Percentiles rank a stretch among this genome's conserved stretches.
phyloP scores from a whole-genome alignment of 2,888 invertebrate species.

The Branchellion lobata region DNA sequence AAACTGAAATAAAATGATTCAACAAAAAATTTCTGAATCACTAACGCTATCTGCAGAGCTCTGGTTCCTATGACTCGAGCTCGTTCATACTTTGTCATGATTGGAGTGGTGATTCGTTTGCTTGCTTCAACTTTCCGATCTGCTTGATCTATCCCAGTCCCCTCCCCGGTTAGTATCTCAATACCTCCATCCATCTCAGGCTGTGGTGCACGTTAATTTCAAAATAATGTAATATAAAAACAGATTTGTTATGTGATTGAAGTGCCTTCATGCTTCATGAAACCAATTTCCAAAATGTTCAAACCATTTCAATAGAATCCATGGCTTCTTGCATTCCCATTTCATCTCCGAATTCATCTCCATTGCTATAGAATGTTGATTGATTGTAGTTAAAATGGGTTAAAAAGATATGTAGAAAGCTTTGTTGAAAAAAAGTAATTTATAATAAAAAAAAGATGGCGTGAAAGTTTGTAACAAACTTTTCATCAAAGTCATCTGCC shows the following conservation, averaged over 20 bases:
- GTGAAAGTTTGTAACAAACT: no score
- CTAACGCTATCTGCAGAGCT: slow-evolving; percentile 88
- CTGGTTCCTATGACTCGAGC: slow-evolving; percentile 89
- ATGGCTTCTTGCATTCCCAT: slow-evolving; percentile 14
- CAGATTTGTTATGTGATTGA: neutral
- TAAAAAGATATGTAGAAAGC: no score
- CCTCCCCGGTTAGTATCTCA: slow-evolving; percentile 69
- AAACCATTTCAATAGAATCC: slow-evolving; percentile 5
- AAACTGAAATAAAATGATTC: neutral
- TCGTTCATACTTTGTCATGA: slow-evolving; percentile 96
- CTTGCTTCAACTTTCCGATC: slow-evolving; percentile 58
- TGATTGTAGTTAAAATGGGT: no score
- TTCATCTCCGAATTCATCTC: neutral
- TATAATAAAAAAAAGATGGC: no score
- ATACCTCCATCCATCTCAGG: slow-evolving; percentile 83
- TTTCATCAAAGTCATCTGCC: slow-evolving; percentile 8
- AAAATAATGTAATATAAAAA: neutral
- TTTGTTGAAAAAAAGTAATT: no score
- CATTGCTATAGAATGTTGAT: neutral
- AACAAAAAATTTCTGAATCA: slow-evolving; percentile 30
- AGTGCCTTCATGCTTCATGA: neutral
- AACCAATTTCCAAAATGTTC: neutral
- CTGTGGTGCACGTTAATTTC: slow-evolving; percentile 65
- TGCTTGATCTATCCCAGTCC: slow-evolving; percentile 69
- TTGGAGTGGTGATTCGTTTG: slow-evolving; percentile 91